A percentile compares a stretch with the other conserved stretches of the same genome.
These are phyloP conservation scores for Sebastes itinus DNA, from an alignment of 2,797 vertebrate genomes.

Conservation along the genomic window DNA sequence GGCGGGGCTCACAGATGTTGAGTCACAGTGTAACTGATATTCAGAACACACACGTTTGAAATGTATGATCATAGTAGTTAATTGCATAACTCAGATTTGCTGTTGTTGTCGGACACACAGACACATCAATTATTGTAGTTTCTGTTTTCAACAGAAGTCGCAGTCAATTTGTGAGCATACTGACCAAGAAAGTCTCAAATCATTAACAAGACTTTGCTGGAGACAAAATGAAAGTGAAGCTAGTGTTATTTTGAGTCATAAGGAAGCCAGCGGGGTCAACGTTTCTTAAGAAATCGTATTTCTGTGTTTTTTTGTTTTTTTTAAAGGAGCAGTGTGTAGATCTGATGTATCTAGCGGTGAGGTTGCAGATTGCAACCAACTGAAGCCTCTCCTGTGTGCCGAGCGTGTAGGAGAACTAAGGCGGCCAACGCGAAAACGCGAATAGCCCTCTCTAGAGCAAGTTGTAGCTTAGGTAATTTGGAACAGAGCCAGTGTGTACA, in stretches of 20 bases:
- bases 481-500: no score
- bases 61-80: not conserved
- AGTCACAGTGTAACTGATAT: not conserved
- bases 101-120: not conserved
- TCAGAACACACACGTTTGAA: not conserved
- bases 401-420: no score
- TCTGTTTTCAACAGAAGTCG: not conserved
- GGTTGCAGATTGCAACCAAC: no score
- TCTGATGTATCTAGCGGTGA: no score
- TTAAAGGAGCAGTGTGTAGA: no score
- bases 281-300: not conserved
- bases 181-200: not conserved
- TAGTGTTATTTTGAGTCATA: not conserved
- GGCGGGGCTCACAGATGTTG: not conserved
- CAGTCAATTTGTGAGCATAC: not conserved
- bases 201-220: not conserved
- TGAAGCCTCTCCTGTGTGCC: no score
- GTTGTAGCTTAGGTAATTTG: no score
- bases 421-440: no score
- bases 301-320: not conserved
- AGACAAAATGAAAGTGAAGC: not conserved
- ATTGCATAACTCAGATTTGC: not conserved
- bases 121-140: not conserved
- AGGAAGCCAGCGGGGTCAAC: not conserved
- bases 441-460: no score